Evolutionary conservation across 2,113 vertebrate genomes (phyloP).

Genomic region (Glaucidium brasilianum): DNA sequence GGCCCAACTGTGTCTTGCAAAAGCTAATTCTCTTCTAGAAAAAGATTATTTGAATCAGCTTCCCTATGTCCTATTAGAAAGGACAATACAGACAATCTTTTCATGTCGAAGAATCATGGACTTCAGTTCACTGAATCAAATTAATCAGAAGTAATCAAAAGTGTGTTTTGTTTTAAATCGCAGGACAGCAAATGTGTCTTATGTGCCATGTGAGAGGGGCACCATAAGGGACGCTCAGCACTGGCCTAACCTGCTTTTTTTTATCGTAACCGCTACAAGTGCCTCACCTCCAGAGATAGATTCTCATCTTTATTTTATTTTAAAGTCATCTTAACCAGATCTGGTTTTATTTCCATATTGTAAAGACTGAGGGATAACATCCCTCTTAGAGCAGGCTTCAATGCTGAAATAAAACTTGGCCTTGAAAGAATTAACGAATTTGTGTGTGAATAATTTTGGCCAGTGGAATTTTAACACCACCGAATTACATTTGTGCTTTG

Average conservation of each 20-base stretch:
- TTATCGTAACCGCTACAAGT: accelerated
- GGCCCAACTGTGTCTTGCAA: accelerated
- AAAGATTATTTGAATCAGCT: not conserved
- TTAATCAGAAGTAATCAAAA: not conserved
- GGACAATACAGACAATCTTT: not conserved
- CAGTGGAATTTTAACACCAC: accelerated
- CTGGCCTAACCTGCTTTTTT: not conserved
- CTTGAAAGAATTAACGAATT: not conserved
- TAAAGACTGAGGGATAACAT: not conserved
- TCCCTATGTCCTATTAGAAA: not conserved
- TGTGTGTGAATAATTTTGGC: not conserved
- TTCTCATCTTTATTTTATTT: not conserved
- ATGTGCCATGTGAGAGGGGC: not conserved
- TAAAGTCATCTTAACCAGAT: not conserved
- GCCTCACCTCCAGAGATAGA: not conserved
- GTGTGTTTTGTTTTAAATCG: not conserved
- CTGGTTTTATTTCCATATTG: not conserved
- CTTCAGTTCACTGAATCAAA: not conserved
- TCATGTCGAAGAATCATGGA: not conserved
- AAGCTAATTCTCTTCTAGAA: not conserved
- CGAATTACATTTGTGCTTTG: accelerated
- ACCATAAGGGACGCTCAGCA: accelerated
- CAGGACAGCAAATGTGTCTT: accelerated
- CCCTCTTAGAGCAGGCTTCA: not conserved
- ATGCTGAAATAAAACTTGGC: not conserved